Evolutionary conservation across 2,888 invertebrate genomes (phyloP).

Genomic region (Tanytarsus gracilentus): DNA sequence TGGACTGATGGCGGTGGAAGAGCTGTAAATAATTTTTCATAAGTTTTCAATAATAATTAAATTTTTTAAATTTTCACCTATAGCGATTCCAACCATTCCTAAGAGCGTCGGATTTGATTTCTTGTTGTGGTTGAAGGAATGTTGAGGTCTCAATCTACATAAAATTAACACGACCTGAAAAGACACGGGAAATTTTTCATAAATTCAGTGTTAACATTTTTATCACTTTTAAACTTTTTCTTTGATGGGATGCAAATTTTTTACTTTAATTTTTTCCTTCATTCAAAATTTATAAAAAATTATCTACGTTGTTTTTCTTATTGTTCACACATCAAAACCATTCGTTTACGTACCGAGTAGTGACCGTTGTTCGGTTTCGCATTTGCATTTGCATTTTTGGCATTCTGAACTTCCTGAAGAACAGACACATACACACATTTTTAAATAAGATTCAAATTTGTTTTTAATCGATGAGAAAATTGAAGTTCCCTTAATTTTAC

Average conservation of each 20-base stretch:
- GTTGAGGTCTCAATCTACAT: slow-evolving; percentile 85
- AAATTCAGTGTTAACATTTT: not conserved
- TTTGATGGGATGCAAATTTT: not conserved
- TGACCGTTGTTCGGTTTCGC: slow-evolving; percentile 20
- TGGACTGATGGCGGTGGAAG: slow-evolving; percentile 95
- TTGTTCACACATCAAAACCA: slow-evolving; percentile 19
- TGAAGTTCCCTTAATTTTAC: not conserved
- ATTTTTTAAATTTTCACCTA: too few relatives aligned
- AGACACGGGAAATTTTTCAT: slow-evolving; percentile 29
- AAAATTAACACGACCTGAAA: slow-evolving; percentile 85
- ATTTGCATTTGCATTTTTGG: slow-evolving; percentile 13
- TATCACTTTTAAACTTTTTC: not conserved
- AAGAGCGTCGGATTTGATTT: slow-evolving; percentile 81
- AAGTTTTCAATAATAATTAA: too few relatives aligned
- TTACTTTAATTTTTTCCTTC: not conserved
- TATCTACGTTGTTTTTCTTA: not conserved
- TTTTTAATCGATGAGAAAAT: not conserved
- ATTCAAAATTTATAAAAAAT: not conserved
- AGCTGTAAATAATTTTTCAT: slow-evolving; percentile 47
- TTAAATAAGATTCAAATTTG: not conserved
- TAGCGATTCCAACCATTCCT: slow-evolving; percentile 91
- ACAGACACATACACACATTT: not conserved
- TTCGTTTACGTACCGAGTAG: slow-evolving; percentile 23
- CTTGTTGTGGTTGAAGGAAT: slow-evolving; percentile 82
- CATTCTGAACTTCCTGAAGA: slow-evolving; percentile 9